A percentile compares a stretch with the other conserved stretches of the same genome.
Conservation (phyloP, 2,797 vertebrate species). For the Enteromius thamalakanensis region DNA sequence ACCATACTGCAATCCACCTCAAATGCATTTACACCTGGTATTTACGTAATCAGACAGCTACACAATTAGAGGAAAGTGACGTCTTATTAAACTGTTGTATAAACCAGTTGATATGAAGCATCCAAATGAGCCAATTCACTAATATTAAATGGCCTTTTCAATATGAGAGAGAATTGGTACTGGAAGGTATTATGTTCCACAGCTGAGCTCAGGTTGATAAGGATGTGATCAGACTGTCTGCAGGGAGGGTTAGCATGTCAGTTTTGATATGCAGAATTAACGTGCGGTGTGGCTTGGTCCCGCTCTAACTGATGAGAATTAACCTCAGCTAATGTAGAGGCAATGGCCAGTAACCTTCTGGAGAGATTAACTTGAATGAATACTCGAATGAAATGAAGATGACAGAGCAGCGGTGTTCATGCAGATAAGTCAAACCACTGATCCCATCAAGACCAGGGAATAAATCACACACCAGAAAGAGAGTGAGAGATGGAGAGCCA, state of each 20-base stretch:
- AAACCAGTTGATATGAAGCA: background rate
- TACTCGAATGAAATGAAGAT: constrained; percentile 86
- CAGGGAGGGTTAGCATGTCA: constrained; percentile 10
- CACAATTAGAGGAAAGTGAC: background rate
- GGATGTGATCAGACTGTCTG: background rate
- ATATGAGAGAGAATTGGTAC: background rate
- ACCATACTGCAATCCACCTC: background rate
- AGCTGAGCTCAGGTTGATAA: background rate
- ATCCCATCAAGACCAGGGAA: constrained; percentile 76
- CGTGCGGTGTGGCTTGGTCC: constrained; percentile 56
- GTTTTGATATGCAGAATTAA: constrained; percentile 60
- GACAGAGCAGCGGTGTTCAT: constrained; percentile 67
- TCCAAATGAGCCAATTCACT: background rate
- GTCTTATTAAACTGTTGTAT: background rate
- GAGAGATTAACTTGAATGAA: constrained; percentile 81
- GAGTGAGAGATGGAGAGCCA: constrained; percentile 44
- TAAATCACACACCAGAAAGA: constrained; percentile 70
- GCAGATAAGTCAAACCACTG: constrained; percentile 80
- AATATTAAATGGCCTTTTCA: background rate
- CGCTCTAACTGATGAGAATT: constrained; percentile 77
- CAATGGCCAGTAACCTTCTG: constrained; percentile 86
- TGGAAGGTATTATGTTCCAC: background rate
- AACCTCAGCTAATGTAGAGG: constrained; percentile 80
- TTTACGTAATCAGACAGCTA: background rate
- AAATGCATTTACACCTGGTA: background rate